Conservation (phyloP, 1,140 invertebrate genomes). For the Adelges cooleyi region DNA sequence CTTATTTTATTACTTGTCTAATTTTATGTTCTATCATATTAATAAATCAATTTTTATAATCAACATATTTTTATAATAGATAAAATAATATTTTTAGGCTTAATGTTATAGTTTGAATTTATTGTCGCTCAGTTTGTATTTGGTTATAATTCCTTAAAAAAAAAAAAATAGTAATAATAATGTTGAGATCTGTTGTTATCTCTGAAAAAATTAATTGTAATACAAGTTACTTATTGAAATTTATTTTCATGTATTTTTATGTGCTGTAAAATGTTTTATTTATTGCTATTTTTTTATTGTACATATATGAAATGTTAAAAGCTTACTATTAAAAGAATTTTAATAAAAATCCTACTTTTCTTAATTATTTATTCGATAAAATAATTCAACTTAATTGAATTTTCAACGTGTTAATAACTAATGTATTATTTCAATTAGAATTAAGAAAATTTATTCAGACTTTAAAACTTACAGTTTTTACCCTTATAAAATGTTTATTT, state of each 20-base stretch:
- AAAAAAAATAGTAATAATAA: too few relatives aligned
- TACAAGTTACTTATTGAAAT: conserved; percentile 25
- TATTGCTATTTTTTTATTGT: conserved; percentile 27
- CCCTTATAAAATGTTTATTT: too few relatives aligned
- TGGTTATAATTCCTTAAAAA: conserved; percentile 1
- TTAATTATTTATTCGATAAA: too few relatives aligned
- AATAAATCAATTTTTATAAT: conserved; percentile 23
- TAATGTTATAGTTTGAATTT: not conserved
- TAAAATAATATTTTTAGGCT: conserved; percentile 3
- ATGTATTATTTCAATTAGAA: too few relatives aligned
- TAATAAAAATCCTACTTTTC: not conserved
- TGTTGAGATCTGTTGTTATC: not conserved
- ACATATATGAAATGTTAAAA: conserved; percentile 16
- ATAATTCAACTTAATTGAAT: too few relatives aligned
- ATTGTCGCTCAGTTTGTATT: conserved; percentile 15
- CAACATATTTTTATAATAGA: conserved; percentile 1
- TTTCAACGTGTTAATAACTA: too few relatives aligned
- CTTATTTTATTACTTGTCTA: conserved; percentile 11
- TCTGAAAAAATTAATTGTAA: conserved; percentile 1
- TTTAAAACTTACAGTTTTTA: too few relatives aligned
- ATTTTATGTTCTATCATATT: conserved; percentile 20
- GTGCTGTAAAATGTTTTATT: conserved; percentile 19
- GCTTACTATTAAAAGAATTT: conserved; percentile 11
- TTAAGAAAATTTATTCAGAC: too few relatives aligned
- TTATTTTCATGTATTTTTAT: conserved; percentile 8